Base-by-base conservation (phyloP, 2,113 vertebrate species). In the Parotia lawesii region DNA sequence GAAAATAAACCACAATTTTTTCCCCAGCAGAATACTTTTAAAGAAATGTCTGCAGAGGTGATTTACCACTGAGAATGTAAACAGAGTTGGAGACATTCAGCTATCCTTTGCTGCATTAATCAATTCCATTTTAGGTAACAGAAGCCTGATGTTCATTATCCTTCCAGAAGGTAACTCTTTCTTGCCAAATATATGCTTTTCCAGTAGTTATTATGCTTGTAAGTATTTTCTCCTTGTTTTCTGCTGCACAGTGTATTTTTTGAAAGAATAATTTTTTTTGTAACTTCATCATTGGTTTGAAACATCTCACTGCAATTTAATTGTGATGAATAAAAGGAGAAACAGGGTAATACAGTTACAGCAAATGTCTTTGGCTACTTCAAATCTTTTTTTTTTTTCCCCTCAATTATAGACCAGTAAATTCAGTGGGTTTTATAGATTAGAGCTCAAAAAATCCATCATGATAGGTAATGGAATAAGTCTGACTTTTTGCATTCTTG, bases 91-190 rank as follows among this genome's bases (percentile, higher is more conserved):
- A 91, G 65, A 90, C 14, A 70, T 57, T 61, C 58, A 51, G 76
- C 44, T 72, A 54, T 61, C 54, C 16, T 87, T 76, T 81, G 48
- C 38, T 85, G 81, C 56, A 60, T 66, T 79, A 91, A 91, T 91
- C 67, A 87, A 87, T 77, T 91, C 75, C 47, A 66, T 83, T 94
- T 80, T 83, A 88, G 42, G 74, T 70, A 87, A 93, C 35, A 91
- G 66, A 47, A 94, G 71, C 18, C 71, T 87, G 58, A 66, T 73
- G 87, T 53, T 87, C 64, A 62, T 96, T 94, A 85, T 71, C 51
- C 25, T 85, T 51, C 57, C 50, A 85, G 76, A 94, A 89, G 37
- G 48, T 22, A 93, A 48, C 16, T 5, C 12, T 82, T 87, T 22
- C 71, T 91, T 91, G 58, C 75, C 81, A 89, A 93, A 93, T 73